A percentile compares a stretch with the other conserved stretches of the same genome.
These are phyloP conservation scores for Parazoanthus darwini DNA, from an alignment of 92 coral and sea anemone species.

Conservation along the genomic window DNA sequence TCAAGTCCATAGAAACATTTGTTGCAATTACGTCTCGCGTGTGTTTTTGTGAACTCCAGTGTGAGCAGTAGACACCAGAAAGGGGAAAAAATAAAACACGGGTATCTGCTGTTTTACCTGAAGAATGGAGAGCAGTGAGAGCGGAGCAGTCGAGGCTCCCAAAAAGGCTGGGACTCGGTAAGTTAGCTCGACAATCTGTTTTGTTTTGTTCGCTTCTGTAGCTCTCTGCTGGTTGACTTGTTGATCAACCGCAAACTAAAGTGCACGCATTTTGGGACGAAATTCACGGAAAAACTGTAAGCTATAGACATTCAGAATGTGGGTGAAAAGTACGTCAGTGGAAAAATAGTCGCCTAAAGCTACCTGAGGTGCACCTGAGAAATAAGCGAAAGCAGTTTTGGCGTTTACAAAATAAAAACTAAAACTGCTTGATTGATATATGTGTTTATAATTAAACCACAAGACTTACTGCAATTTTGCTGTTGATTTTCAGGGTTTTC, in stretches of 20 bases:
- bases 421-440: not conserved
- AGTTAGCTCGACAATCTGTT: constrained; percentile 29
- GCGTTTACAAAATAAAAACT: constrained; percentile 4
- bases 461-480: constrained; percentile 19
- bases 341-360: not conserved
- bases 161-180: constrained; percentile 88
- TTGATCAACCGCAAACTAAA: constrained; percentile 31
- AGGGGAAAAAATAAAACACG: not conserved
- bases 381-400: not conserved
- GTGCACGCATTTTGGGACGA: not conserved
- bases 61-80: not conserved
- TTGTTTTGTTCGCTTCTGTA: constrained; percentile 18
- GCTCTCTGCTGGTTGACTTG: constrained; percentile 7
- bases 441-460: constrained; percentile 2
- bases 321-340: not conserved
- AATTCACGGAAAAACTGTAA: not conserved
- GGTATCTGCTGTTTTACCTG: constrained; percentile 1
- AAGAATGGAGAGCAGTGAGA: constrained; percentile 29
- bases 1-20: constrained; percentile 1
- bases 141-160: constrained; percentile 59
- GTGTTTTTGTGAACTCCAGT: not conserved
- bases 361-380: not conserved
- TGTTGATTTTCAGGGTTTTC: constrained; percentile 81
- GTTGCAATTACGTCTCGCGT: constrained; percentile 19
- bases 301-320: not conserved